Evolutionary conservation across 1,140 invertebrate species (phyloP).

Genomic region (Diorhabda elongata): DNA sequence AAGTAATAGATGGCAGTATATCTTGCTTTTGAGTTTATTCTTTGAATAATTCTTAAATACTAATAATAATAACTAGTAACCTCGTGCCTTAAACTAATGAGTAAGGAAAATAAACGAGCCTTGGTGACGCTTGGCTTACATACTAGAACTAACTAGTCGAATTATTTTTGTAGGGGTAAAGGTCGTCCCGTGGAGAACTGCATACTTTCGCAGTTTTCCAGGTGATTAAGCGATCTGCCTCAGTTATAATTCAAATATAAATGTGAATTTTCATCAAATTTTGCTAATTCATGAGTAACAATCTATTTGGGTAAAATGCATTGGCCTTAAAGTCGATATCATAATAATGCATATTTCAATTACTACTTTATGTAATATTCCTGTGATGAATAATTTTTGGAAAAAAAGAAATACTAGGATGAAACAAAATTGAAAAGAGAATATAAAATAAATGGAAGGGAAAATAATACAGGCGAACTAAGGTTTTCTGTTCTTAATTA

Average conservation of each 20-base stretch:
- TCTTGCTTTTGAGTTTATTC: background rate
- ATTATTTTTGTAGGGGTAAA: constrained; percentile 69
- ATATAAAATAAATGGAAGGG: no score
- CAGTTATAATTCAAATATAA: background rate
- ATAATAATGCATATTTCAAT: no score
- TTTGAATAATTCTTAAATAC: background rate
- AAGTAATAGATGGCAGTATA: background rate
- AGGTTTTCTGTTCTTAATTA: no score
- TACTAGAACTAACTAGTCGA: constrained; percentile 52
- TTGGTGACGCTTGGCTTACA: constrained; percentile 70
- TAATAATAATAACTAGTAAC: background rate
- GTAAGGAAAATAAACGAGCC: constrained; percentile 82
- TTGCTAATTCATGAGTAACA: no score
- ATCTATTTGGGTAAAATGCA: no score
- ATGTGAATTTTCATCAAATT: no score
- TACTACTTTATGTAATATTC: no score
- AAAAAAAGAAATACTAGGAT: no score
- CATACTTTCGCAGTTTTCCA: constrained; percentile 61
- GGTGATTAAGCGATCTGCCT: constrained; percentile 68
- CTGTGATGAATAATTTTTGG: no score
- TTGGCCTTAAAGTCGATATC: no score
- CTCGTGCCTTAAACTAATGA: constrained; percentile 51
- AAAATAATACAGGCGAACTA: no score
- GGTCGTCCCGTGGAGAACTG: constrained; percentile 64
- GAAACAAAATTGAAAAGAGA: no score